Evolutionary conservation across 2,797 vertebrate genomes (phyloP), one percentile per base, ranked within the genome.

Genomic region (Gymnodraco acuticeps): DNA sequence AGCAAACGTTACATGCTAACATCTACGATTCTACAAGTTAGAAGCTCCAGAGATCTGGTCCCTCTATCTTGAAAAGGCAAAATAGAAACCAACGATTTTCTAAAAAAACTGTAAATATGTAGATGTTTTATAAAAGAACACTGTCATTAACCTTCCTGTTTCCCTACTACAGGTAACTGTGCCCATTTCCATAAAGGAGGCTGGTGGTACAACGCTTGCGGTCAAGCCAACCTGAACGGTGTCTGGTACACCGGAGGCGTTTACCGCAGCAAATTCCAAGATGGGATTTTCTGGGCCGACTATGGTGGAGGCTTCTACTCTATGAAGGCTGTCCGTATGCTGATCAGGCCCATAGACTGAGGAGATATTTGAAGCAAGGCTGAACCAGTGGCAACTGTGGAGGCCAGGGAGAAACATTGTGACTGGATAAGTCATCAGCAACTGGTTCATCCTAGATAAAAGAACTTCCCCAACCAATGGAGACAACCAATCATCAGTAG

Each of bases 131-230:
- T n/a, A 27, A 19, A 6, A 2, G 41, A 47, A 54, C n/a, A 19
- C 16, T 9, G 65, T 33, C 6, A 10, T 64, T 20, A 7, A 23
- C 10, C 5, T 31, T 58, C 43, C 19, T 41, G 4, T 78, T 38
- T 75, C 69, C 73, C 63, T 56, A 16, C 70, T 67, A 14, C 92
- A 99, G 98, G 98, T 64, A 99, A 99, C 83, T 99, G 98, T 58
- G 98, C 98, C 47, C 97, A 99, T 80, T 99, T 98, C 92, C 97
- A 99, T 81, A 99, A 99, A 86, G 98, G 97, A 66, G 98, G 98
- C 76, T 99, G 98, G 98, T 99, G 98, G 98, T 99, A 99, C 87
- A 99, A 98, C 0, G 95, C 96, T 1, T 99, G 98, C 0, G 98
- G 98, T 47, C 98, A 99, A 84, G 95, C 96, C 67, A 99, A 99